Evolutionary conservation across 2,888 invertebrate genomes (phyloP), one percentile per base, ranked within the genome.

Genomic region (Lithophane leautieri): DNA sequence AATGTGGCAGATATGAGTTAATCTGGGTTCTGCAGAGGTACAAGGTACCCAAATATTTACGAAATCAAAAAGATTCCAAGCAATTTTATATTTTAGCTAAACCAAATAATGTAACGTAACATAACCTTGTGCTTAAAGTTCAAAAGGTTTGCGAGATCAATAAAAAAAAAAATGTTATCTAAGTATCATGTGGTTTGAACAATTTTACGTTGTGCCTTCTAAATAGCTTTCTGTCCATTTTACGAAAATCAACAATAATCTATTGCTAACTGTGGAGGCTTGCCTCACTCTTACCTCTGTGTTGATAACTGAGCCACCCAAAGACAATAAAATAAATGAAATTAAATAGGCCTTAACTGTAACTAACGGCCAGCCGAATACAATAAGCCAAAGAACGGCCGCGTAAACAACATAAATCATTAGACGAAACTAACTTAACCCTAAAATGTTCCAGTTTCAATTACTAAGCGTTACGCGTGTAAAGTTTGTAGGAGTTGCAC

Each of bases 401-500:
- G 40, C 60, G 82, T 68, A 69, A 81, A 58, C 73, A 83, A 78
- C 71, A 82, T 85, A 85, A 82, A 82, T 83, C 82, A 83, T 83
- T 73, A 85, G 70, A 62, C 70, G 67, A 74, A 83, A 83, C 82
- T 85, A 82, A 69, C 71, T 85, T 78, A 76, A 87, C 80, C 68
- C 85, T 80, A 83, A 80, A 86, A 80, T 72, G 79, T 73, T 68
- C 73, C 73, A 84, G 84, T 88, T 89, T 86, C 83, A 86, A 85
- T 85, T 85, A 75, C 85, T 79, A 83, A 76, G 70, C 78, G 68
- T 78, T 76, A 72, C 78, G 76, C 82, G 79, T 76, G 81, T 86
- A 78, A 85, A 87, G 83, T 86, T 89, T 89, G 89, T 88, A 88
- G 87, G 87, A 88, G 90, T 89, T 89, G 80, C 86, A 84, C 86